These are phyloP conservation scores for Ceraclea dissimilis DNA, from an alignment of 2,888 invertebrate genomes.

Conservation along the genomic window DNA sequence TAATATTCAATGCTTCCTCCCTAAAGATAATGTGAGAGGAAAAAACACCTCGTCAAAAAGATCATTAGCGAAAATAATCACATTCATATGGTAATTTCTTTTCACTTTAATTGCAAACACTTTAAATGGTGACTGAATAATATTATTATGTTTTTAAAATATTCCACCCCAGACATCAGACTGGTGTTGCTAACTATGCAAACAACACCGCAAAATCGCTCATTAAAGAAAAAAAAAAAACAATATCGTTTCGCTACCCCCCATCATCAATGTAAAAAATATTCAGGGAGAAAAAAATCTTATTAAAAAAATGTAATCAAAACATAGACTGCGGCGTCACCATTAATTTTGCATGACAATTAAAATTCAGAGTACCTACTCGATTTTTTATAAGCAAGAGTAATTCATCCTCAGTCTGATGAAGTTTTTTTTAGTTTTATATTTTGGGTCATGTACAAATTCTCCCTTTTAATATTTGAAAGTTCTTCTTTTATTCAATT, in stretches of 20 bases:
- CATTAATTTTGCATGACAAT: conserved; percentile 27
- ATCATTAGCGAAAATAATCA: conserved; percentile 4
- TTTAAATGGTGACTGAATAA: conserved; percentile 10
- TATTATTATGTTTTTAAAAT: conserved; percentile 2
- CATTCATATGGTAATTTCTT: conserved; percentile 20
- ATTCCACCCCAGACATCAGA: conserved; percentile 20
- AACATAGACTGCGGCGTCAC: conserved; percentile 23
- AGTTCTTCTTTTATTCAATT: too few relatives aligned
- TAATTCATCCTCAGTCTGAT: not conserved
- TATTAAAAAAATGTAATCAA: conserved; percentile 26
- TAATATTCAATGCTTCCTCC: not conserved
- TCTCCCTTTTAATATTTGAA: not conserved
- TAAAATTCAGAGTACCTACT: conserved; percentile 15
- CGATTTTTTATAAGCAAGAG: not conserved
- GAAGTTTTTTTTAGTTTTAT: not conserved
- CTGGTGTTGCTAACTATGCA: conserved; percentile 17
- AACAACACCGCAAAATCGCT: conserved; percentile 24
- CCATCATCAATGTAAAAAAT: conserved; percentile 18
- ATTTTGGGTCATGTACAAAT: not conserved
- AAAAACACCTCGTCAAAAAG: conserved; percentile 5
- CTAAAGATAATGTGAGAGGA: not conserved
- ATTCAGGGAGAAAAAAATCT: conserved; percentile 20
- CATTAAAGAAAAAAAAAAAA: conserved; percentile 23
- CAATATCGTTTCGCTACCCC: conserved; percentile 9
- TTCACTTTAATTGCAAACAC: conserved; percentile 25